Percentiles rank a stretch among this genome's conserved stretches.
Conservation (phyloP, 2,888 invertebrate genomes). For the Drosophila formosana region DNA sequence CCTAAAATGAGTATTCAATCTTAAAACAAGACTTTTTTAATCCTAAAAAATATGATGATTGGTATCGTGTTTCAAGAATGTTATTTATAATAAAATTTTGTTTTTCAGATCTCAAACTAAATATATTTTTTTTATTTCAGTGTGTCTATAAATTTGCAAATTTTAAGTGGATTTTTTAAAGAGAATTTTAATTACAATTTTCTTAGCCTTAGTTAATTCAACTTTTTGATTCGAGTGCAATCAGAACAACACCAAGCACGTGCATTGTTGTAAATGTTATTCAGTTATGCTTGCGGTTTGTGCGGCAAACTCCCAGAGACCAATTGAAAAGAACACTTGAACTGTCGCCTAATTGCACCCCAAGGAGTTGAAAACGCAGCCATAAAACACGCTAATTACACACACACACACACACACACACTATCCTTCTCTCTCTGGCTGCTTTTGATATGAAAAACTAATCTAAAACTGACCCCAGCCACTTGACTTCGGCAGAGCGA, state of each 20-base stretch:
- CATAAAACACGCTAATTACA: slow-evolving; percentile 74
- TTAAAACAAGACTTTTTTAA: too few relatives aligned
- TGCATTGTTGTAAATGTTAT: neutral
- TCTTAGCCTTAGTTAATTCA: too few relatives aligned
- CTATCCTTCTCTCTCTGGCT: neutral
- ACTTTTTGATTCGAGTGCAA: neutral
- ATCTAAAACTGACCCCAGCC: slow-evolving; percentile 70
- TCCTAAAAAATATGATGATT: too few relatives aligned
- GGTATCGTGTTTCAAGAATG: too few relatives aligned
- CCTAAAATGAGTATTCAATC: too few relatives aligned
- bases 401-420: slow-evolving; percentile 47
- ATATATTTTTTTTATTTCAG: too few relatives aligned
- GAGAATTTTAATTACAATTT: too few relatives aligned
- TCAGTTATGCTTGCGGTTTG: slow-evolving; percentile 13
- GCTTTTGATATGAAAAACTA: slow-evolving; percentile 65
- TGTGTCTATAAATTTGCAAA: too few relatives aligned
- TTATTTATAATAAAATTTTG: too few relatives aligned
- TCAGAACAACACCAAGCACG: neutral
- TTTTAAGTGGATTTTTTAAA: neutral
- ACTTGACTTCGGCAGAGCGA: slow-evolving; percentile 61
- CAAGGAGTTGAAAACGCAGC: slow-evolving; percentile 66
- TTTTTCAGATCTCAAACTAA: too few relatives aligned
- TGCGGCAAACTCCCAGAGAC: slow-evolving; percentile 51
- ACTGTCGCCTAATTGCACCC: slow-evolving; percentile 71
- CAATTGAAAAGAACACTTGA: slow-evolving; percentile 64